These are phyloP conservation scores for Sinocyclocheilus anshuiensis DNA, from an alignment of 2,113 vertebrate genomes.

Conservation along the genomic window DNA sequence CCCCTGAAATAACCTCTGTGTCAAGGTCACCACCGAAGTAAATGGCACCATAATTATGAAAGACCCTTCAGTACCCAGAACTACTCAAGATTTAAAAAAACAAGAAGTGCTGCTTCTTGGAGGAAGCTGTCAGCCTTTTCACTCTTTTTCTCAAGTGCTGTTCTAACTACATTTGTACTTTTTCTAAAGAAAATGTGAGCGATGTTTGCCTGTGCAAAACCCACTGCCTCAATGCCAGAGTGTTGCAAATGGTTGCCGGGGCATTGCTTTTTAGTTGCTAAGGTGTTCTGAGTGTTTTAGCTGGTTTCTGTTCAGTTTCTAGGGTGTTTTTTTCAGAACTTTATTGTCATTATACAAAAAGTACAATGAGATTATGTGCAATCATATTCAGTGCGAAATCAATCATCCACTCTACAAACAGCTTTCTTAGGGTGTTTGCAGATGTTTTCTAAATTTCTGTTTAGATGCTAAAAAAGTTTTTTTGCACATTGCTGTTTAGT, in stretches of 20 bases:
- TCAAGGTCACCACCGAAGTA: constrained; percentile 23
- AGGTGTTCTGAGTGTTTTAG: neutral
- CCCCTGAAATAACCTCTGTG: neutral
- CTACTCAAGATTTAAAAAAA: neutral
- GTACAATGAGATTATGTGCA: too few relatives aligned
- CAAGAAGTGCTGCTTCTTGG: neutral
- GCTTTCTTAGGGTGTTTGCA: neutral
- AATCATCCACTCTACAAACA: too few relatives aligned
- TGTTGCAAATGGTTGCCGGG: neutral
- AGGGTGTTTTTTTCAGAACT: neutral
- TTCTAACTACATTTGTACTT: neutral
- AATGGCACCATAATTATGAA: constrained; percentile 25
- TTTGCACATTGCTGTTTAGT: neutral
- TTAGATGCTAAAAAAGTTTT: neutral
- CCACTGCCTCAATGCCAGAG: neutral
- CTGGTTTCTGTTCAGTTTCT: neutral
- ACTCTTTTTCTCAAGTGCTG: neutral
- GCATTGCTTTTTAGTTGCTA: neutral
- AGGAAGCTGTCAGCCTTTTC: neutral
- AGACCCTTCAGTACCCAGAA: neutral
- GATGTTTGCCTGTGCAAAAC: neutral
- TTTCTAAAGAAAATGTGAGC: neutral
- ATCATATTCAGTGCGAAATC: too few relatives aligned
- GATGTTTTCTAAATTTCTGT: neutral
- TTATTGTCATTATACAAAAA: too few relatives aligned